phyloP scores from a whole-genome alignment of 2,888 invertebrate species.

The Hyposoter dolosus region DNA sequence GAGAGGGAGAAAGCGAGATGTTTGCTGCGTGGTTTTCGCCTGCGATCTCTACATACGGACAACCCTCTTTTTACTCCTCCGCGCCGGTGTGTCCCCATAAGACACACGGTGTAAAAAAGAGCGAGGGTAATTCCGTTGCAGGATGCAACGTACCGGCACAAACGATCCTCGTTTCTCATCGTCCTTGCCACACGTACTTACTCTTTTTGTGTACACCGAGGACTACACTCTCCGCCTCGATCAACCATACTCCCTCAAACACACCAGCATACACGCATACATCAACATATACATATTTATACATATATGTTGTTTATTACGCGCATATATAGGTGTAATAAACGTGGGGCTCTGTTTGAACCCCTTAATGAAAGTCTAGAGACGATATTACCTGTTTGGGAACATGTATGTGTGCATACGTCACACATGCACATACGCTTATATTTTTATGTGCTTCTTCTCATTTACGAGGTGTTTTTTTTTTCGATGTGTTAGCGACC shows the following conservation, averaged over 20 bases:
- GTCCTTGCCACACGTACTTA: conserved; percentile 49
- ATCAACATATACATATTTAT: conserved; percentile 10
- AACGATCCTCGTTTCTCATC: conserved; percentile 68
- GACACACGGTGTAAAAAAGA: conserved; percentile 55
- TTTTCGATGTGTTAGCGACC: neutral
- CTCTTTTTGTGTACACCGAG: conserved; percentile 23
- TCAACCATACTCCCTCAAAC: neutral
- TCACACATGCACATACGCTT: conserved; percentile 1
- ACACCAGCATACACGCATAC: neutral
- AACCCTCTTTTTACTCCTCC: conserved; percentile 26
- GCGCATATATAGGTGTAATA: conserved; percentile 19
- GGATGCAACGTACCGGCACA: conserved; percentile 55
- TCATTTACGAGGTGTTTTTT: conserved; percentile 10
- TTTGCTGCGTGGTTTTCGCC: conserved; percentile 47
- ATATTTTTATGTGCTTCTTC: neutral
- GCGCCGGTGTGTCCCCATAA: conserved; percentile 41
- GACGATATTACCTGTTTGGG: conserved; percentile 21
- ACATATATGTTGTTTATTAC: conserved; percentile 2
- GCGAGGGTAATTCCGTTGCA: conserved; percentile 60
- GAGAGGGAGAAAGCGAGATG: conserved; percentile 18
- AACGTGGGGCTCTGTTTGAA: conserved; percentile 16
- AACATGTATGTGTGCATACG: neutral
- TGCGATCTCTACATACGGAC: conserved; percentile 23
- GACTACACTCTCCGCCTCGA: conserved; percentile 30
- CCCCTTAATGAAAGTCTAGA: conserved; percentile 38